These are phyloP conservation scores for Adelphocoris suturalis DNA, from an alignment of 2,888 invertebrate genomes.

Conservation along the genomic window DNA sequence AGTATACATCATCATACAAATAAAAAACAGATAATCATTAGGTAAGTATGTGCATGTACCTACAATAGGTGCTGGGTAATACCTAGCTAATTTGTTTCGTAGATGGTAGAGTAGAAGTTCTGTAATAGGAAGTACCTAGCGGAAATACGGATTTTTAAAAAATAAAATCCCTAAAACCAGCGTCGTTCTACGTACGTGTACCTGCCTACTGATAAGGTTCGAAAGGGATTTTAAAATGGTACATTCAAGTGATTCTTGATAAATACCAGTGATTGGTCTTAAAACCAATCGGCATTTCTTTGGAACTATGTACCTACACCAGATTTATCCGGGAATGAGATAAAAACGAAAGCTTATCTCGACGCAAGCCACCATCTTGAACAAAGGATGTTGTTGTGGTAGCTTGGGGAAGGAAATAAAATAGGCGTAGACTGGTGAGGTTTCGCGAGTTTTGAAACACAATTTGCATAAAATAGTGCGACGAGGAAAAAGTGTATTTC, in stretches of 20 bases:
- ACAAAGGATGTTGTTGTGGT: constrained; percentile 32
- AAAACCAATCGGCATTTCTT: background rate
- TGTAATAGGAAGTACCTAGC: no score
- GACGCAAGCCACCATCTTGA: constrained; percentile 22
- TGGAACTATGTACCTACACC: background rate
- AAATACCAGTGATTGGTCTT: background rate
- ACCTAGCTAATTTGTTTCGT: no score
- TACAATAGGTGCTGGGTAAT: no score
- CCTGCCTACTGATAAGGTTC: background rate
- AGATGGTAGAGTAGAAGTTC: no score
- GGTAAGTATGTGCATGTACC: no score
- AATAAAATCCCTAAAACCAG: no score
- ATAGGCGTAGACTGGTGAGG: background rate
- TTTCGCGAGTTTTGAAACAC: background rate
- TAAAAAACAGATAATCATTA: no score
- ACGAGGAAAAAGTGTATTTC: background rate
- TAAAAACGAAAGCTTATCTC: constrained; percentile 24
- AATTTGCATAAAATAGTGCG: background rate
- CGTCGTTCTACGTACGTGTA: no score
- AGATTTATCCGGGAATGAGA: constrained; percentile 13
- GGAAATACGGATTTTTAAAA: no score
- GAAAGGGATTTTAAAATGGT: background rate
- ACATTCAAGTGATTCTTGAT: background rate
- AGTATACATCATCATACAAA: no score
- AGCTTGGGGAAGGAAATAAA: constrained; percentile 11